Evolutionary conservation across 2,113 vertebrate species (phyloP).

Genomic region (Naja naja): DNA sequence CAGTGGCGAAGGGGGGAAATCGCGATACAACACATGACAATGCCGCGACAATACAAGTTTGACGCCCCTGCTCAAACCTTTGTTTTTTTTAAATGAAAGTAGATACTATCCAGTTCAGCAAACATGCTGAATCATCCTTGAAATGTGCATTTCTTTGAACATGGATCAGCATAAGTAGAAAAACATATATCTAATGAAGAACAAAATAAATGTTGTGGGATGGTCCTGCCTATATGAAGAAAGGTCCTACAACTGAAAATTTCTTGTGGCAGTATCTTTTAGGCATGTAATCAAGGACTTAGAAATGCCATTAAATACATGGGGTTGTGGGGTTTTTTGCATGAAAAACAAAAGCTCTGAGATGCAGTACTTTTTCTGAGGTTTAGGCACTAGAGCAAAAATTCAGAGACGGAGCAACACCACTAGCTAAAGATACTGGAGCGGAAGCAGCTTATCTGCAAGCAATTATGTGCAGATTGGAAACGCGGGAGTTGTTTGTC

Average conservation of each 20-base stretch:
- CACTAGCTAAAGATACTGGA: not conserved
- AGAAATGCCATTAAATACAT: not conserved
- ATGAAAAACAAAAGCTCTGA: not conserved
- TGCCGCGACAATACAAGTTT: no score
- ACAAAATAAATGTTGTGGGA: not conserved
- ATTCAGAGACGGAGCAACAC: not conserved
- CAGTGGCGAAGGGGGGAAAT: no score
- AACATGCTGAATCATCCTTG: no score
- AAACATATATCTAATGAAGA: not conserved
- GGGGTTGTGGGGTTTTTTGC: not conserved
- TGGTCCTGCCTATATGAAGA: not conserved
- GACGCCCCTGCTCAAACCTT: no score
- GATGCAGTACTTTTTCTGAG: not conserved
- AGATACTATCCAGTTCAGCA: no score
- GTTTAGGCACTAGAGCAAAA: not conserved
- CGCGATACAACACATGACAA: no score
- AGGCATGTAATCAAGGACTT: not conserved
- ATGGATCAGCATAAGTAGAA: not conserved
- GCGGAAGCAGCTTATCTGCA: not conserved
- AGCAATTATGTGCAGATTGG: not conserved
- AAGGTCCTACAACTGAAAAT: not conserved
- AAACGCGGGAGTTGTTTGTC: not conserved
- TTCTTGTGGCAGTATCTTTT: not conserved
- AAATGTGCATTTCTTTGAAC: not conserved
- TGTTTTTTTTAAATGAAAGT: no score